A percentile compares a stretch with the other conserved stretches of the same genome.
Evolutionary conservation across 2,113 vertebrate genomes (phyloP).

Genomic region (Genyomyrus donnyi): DNA sequence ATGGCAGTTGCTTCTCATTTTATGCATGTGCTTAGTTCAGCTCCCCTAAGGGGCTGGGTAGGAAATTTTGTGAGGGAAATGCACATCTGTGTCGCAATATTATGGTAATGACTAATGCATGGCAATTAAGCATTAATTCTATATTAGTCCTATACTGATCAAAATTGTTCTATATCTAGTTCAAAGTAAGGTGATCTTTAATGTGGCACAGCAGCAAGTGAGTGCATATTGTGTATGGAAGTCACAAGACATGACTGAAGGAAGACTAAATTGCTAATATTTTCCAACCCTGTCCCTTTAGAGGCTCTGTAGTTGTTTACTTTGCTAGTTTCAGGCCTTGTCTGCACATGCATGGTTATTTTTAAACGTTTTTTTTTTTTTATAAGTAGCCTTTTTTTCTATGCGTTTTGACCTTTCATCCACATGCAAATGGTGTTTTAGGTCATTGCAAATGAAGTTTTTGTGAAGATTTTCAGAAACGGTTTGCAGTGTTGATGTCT

Average conservation of each 20-base stretch:
- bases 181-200: background rate
- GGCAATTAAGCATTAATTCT: background rate
- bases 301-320: background rate
- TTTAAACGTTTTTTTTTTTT: too few species aligned
- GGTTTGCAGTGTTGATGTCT: too few species aligned
- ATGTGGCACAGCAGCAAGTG: background rate
- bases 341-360: too few species aligned
- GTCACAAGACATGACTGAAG: background rate
- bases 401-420: too few species aligned
- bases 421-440: too few species aligned
- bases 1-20: background rate
- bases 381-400: too few species aligned
- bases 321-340: background rate
- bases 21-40: background rate
- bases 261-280: background rate
- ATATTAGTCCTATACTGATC: background rate
- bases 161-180: background rate
- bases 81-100: background rate
- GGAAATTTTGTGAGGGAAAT: background rate
- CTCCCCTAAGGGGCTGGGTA: background rate
- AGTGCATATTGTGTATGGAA: background rate
- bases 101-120: background rate
- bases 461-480: too few species aligned
- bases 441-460: too few species aligned
- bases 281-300: background rate